Conservation (phyloP, 2,113 vertebrate genomes). For the Rhinoderma darwinii region DNA sequence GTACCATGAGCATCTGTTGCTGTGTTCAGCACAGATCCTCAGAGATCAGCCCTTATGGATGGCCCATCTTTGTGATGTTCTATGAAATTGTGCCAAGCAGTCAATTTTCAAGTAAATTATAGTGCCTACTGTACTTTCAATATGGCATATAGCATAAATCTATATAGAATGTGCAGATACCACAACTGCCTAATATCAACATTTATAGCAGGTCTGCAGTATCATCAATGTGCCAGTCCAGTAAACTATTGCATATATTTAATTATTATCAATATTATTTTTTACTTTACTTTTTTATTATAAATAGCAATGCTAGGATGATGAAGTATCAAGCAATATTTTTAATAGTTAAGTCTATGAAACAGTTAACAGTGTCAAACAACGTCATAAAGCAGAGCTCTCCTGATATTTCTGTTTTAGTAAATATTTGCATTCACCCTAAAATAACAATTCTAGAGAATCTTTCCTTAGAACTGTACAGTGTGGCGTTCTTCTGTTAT, state of each 20-base stretch:
- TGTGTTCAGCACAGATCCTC: background rate
- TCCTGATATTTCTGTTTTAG: background rate
- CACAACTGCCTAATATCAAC: background rate
- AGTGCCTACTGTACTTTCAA: conserved; percentile 1
- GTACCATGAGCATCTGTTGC: conserved; percentile 42
- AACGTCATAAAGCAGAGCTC: background rate
- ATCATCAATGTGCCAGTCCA: background rate
- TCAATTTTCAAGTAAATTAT: background rate
- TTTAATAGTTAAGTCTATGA: background rate
- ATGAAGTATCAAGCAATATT: background rate
- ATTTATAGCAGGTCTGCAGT: background rate
- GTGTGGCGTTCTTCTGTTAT: too few relatives aligned
- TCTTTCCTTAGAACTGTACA: too few relatives aligned
- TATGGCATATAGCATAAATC: background rate
- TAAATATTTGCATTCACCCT: background rate
- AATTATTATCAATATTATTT: background rate
- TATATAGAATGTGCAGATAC: background rate
- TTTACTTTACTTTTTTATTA: background rate
- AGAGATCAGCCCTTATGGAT: background rate
- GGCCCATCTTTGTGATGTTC: rapidly evolving
- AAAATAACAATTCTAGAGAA: background rate
- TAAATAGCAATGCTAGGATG: background rate
- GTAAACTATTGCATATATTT: background rate
- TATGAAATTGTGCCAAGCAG: rapidly evolving
- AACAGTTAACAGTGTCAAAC: background rate